Evolutionary conservation across 1,140 invertebrate species (phyloP).

Genomic region (Apis cerana): DNA sequence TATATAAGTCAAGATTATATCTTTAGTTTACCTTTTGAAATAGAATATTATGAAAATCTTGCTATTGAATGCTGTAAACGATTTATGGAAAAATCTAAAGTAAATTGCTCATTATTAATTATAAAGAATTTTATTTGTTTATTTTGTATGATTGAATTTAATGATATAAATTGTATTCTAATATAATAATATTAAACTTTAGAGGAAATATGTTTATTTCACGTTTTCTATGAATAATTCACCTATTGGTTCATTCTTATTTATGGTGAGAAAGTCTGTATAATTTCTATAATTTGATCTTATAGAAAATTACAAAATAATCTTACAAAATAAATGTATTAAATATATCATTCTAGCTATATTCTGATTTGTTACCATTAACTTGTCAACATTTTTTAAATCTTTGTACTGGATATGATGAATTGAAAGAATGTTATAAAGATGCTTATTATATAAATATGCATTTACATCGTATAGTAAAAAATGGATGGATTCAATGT

Average conservation of each 20-base stretch:
- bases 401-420: conserved; percentile 51
- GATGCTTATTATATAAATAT: conserved; percentile 53
- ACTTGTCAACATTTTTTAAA: conserved; percentile 62
- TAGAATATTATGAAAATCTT: conserved; percentile 53
- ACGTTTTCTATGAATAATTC: conserved; percentile 47
- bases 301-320: neutral
- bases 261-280: conserved; percentile 46
- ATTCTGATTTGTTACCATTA: conserved; percentile 61
- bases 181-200: neutral
- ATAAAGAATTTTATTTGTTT: conserved; percentile 3
- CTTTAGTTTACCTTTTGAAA: conserved; percentile 38
- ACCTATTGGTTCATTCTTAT: conserved; percentile 57
- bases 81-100: conserved; percentile 52
- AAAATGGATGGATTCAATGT: conserved; percentile 66
- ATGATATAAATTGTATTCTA: conserved; percentile 16
- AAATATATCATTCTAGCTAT: conserved; percentile 46
- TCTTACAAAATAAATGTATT: conserved; percentile 7
- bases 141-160: neutral
- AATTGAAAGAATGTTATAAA: conserved; percentile 21
- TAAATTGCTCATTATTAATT: neutral
- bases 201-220: conserved; percentile 59
- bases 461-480: conserved; percentile 61
- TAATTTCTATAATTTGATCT: neutral
- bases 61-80: conserved; percentile 33
- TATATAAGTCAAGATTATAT: conserved; percentile 50